These are phyloP conservation scores for Cyclina sinensis DNA, from an alignment of 1,140 invertebrate genomes.

Conservation along the genomic window DNA sequence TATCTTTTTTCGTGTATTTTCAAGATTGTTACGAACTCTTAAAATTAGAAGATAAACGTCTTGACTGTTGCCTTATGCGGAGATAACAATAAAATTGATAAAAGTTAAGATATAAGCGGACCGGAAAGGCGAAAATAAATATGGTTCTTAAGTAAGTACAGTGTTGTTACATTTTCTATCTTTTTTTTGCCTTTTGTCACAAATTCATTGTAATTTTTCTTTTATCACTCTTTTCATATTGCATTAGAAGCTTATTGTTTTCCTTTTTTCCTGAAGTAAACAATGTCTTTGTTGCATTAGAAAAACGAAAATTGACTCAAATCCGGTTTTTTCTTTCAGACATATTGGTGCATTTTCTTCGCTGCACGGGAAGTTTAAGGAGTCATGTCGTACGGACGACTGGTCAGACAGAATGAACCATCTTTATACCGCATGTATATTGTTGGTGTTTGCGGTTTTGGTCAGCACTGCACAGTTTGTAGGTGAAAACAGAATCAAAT, in stretches of 20 bases:
- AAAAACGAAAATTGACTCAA: not conserved
- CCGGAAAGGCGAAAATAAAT: not conserved
- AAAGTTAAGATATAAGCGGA: not conserved
- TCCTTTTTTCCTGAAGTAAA: too few species aligned
- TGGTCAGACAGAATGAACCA: constrained; percentile 74
- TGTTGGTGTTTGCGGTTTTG: constrained; percentile 75
- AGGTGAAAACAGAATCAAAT: constrained; percentile 87
- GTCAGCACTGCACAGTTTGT: constrained; percentile 79
- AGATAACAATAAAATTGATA: constrained; percentile 6
- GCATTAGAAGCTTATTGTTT: too few species aligned
- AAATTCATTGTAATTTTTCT: too few species aligned
- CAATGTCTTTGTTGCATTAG: not conserved
- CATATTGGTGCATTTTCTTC: not conserved
- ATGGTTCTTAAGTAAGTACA: constrained; percentile 7
- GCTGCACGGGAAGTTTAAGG: not conserved
- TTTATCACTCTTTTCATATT: too few species aligned
- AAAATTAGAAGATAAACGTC: not conserved
- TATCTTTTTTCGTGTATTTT: not conserved
- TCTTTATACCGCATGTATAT: constrained; percentile 68
- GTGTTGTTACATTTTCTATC: too few species aligned
- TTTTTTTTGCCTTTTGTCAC: too few species aligned
- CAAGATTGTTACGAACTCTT: not conserved
- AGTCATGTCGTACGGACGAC: constrained; percentile 68
- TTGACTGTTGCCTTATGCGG: not conserved
- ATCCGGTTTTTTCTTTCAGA: constrained; percentile 24